phyloP scores from a whole-genome alignment of 2,113 vertebrate genomes.

The Strix uralensis region DNA sequence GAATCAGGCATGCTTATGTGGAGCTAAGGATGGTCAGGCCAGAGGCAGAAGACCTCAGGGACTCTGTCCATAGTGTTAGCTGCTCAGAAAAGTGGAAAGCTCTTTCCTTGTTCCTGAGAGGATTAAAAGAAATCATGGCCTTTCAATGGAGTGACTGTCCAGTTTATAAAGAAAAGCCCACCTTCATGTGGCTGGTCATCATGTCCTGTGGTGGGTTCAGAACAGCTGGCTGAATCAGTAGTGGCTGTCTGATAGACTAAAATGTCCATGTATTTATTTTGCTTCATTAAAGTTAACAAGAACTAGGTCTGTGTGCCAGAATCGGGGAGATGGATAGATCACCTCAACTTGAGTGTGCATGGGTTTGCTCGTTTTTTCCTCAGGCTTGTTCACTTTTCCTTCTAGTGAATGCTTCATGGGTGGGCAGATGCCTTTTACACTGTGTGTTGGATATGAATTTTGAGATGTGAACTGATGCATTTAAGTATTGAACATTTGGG shows the following conservation, averaged over 20 bases:
- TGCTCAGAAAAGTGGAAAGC: neutral
- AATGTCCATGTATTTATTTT: neutral
- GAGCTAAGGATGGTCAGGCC: neutral
- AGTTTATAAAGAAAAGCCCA: neutral
- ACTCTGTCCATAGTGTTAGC: neutral
- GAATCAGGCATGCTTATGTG: accelerated
- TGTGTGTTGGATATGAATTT: neutral
- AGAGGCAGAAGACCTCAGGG: neutral
- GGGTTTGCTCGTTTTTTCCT: neutral
- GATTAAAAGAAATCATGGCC: neutral
- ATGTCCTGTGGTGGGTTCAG: neutral
- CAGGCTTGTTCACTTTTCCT: neutral
- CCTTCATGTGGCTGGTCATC: neutral
- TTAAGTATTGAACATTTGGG: neutral
- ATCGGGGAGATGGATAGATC: accelerated
- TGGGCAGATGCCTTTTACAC: neutral
- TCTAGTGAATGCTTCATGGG: neutral
- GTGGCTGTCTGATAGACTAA: neutral
- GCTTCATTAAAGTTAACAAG: neutral
- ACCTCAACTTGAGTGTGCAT: neutral
- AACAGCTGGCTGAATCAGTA: neutral
- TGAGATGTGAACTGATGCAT: neutral
- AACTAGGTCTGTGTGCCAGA: neutral
- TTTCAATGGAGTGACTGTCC: neutral
- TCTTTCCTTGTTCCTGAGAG: neutral